Evolutionary conservation across 2,888 invertebrate species (phyloP), one percentile per base, ranked within the genome.

Genomic region (Hermodice carunculata): DNA sequence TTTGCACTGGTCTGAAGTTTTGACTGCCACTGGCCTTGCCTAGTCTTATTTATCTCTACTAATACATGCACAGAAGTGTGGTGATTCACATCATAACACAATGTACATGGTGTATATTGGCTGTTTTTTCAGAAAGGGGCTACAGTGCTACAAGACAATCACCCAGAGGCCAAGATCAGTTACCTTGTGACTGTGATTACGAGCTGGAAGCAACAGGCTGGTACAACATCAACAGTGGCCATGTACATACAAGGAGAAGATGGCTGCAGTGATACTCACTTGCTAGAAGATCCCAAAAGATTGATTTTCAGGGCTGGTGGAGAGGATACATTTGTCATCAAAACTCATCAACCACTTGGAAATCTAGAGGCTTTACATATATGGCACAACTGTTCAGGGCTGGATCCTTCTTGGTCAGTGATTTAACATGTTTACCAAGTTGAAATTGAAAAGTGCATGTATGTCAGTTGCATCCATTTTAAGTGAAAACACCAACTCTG

Each of bases 311-410:
- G 64, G 64, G 67, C 77, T 6, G 82, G 81, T 0, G 76, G 67
- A 22, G 77, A 80, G 61, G 79, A 81, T 59, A 81, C 80, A 78
- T 81, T 80, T 67, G 58, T 81, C 26, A 29, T 81, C 31, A 76
- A 78, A 5, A 78, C 78, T 5, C 66, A 68, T 2, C 17, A 58
- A 3, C 63, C 67, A 26, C 66, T 82, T 5, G 81, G 82, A 6
- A 67, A 75, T 3, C 57, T 82, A 5, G 44, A 67, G 29, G 64
- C 74, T 22, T 61, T 81, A 3, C 68, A 73, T 14, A 49, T 82
- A 0, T 81, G 81, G 81, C 81, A 80, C 67, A 80, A 81, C 60
- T 78, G 77, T 60, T 60, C 74, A 6, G 82, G 82, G 14, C 60
- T 61, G 17, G 71, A 64, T 40, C 81, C 82, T 28, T 68, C 76